These are phyloP conservation scores for Anthrax anthrax DNA, from an alignment of 2,888 invertebrate species.

Conservation along the genomic window DNA sequence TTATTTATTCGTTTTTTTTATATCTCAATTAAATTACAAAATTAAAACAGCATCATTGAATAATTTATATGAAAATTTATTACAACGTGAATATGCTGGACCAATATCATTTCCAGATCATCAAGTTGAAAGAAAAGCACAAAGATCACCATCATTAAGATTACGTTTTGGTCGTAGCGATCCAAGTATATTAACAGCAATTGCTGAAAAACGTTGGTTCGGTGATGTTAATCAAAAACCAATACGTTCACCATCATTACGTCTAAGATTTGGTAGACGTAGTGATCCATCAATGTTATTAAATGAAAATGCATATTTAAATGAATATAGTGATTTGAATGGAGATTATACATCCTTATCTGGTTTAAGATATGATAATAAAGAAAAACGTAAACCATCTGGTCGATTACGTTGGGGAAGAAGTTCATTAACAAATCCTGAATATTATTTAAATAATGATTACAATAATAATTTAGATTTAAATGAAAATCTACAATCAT, in stretches of 20 bases:
- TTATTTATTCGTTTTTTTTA: not conserved
- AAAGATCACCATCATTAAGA: conserved; percentile 59
- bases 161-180: conserved; percentile 65
- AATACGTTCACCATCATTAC: conserved; percentile 58
- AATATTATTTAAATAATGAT: not conserved
- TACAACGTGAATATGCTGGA: conserved; percentile 33
- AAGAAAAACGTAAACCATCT: conserved; percentile 1
- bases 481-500: not conserved
- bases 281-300: conserved; percentile 47
- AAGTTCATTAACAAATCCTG: not conserved
- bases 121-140: conserved; percentile 61
- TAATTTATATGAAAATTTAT: conserved; percentile 28
- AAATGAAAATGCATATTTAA: not conserved
- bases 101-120: conserved; percentile 41
- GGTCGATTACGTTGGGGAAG: conserved; percentile 9
- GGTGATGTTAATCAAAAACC: conserved; percentile 51
- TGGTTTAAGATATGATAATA: not conserved
- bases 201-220: conserved; percentile 28
- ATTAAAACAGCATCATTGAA: conserved; percentile 20
- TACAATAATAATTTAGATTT: not conserved
- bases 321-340: not conserved
- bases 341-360: not conserved
- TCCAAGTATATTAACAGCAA: conserved; percentile 34
- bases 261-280: conserved; percentile 62
- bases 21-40: not conserved